Conservation (phyloP, 2,113 vertebrate species). For the Thunnus maccoyii region DNA sequence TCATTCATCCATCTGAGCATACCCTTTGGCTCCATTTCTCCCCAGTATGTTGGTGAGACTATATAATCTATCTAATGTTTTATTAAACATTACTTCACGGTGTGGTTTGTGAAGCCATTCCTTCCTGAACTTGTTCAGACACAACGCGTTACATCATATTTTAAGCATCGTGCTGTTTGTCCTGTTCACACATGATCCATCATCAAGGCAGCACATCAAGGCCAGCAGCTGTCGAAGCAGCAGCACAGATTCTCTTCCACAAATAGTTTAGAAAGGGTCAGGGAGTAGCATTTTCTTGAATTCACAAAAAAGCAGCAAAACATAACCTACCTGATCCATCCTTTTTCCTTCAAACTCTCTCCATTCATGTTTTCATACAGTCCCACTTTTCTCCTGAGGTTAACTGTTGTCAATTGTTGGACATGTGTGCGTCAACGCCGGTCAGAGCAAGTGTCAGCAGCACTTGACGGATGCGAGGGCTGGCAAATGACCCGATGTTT, state of each 20-base stretch:
- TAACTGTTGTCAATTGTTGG: not conserved
- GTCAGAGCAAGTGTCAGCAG: not conserved
- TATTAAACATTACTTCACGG: constrained; percentile 14
- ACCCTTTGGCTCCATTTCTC: not conserved
- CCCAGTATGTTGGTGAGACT: not conserved
- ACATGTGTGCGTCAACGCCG: not conserved
- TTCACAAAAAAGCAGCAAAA: not conserved
- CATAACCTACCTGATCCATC: too few species aligned
- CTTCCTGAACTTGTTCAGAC: constrained; percentile 29
- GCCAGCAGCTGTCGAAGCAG: constrained; percentile 37
- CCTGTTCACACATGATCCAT: constrained; percentile 49
- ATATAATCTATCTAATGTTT: constrained; percentile 4
- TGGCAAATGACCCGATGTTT: not conserved
- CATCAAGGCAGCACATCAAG: constrained; percentile 19
- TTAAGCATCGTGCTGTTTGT: constrained; percentile 2
- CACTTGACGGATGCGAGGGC: constrained; percentile 3
- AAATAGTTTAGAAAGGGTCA: not conserved
- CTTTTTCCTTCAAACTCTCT: too few species aligned
- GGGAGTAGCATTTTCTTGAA: too few species aligned
- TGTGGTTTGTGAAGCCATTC: constrained; percentile 11
- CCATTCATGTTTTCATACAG: not conserved
- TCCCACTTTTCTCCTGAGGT: not conserved
- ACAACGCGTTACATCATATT: constrained; percentile 30
- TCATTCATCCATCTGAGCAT: constrained; percentile 17
- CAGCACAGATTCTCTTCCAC: not conserved